Base-by-base conservation (phyloP, 2,797 vertebrate genomes). In the Anabacerthia variegaticeps region DNA sequence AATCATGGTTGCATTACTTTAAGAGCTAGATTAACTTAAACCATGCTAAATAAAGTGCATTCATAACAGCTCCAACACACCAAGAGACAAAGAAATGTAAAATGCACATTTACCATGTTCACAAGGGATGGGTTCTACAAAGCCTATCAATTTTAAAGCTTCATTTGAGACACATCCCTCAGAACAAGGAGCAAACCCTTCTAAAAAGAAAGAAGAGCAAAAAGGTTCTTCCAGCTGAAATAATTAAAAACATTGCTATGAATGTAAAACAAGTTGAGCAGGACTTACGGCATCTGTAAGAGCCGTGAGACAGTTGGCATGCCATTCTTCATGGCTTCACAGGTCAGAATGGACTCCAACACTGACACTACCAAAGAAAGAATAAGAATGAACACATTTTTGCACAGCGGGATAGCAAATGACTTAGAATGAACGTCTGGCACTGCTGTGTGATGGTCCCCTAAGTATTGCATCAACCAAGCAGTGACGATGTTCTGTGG, bases 291-390 rank as follows among this genome's bases (percentile, higher is more conserved):
- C 82, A 98, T 99, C 97, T 99, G 99, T 85, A 99, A 97, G 96
- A 99, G 98, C 94, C 98, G 98, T 54, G 98, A 97, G 92, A 99
- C 97, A 19, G 98, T 98, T 41, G 99, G 99, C 98, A 99, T 99
- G 87, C 98, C 98, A 23, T 98, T 98, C 98, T 99, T 99, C 98
- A 98, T 98, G 94, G 99, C 99, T 81, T 99, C 99, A 80, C 98
- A 98, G 94, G 99, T 99, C 97, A 99, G 98, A 96, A 99, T 98
- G 97, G 99, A 99, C 98, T 99, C 99, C 97, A 99, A 98, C 85
- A 99, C 99, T 26, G 99, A 98, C 90, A 98, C 99, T 99, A 62
- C 55, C 96, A 65, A 85, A 98, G 81, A 56, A 90, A 95, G 58
- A 96, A 78, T 80, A 96, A 95, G 85, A 97, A 96, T 39, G 52